Conservation (phyloP, 2,797 vertebrate species). For the Lindbergichthys nudifrons region DNA sequence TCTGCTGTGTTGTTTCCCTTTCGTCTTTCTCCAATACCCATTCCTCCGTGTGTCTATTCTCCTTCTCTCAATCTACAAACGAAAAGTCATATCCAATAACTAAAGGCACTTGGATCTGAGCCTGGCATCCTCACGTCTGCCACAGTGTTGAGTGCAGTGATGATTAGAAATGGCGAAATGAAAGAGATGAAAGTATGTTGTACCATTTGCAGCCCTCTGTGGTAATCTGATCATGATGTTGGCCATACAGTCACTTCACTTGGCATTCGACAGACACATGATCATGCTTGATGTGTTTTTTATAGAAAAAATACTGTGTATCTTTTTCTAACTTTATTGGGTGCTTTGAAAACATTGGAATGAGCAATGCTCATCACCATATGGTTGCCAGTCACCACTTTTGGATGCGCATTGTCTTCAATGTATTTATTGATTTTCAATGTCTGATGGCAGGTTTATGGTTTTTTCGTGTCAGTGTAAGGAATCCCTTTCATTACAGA, state of each 20-base stretch:
- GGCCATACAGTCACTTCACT: conserved; percentile 44
- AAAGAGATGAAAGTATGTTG: conserved; percentile 88
- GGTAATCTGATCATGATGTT: conserved; percentile 87
- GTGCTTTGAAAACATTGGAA: conserved; percentile 69
- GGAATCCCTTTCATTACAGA: conserved; percentile 23
- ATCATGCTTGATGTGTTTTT: conserved; percentile 67
- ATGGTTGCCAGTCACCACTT: conserved; percentile 72
- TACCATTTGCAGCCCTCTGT: conserved; percentile 85
- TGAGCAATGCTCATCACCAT: conserved; percentile 66
- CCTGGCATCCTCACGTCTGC: conserved; percentile 44
- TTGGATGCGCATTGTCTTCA: conserved; percentile 31
- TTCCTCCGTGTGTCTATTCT: conserved; percentile 38
- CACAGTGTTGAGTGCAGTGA: conserved; percentile 78
- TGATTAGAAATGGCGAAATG: conserved; percentile 68
- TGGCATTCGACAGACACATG: conserved; percentile 50
- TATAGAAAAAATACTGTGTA: conserved; percentile 47
- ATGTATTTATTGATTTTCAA: conserved; percentile 23
- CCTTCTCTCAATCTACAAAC: conserved; percentile 66
- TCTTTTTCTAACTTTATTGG: conserved; percentile 63
- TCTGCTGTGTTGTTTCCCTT: conserved; percentile 70
- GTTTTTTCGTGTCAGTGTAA: conserved; percentile 24
- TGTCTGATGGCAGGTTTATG: conserved; percentile 35
- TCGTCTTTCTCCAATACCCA: conserved; percentile 70
- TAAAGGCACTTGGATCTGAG: conserved; percentile 56
- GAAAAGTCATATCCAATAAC: conserved; percentile 58